Base-by-base conservation (phyloP, 2,888 invertebrate genomes). In the Rotaria magnacalcarata region DNA sequence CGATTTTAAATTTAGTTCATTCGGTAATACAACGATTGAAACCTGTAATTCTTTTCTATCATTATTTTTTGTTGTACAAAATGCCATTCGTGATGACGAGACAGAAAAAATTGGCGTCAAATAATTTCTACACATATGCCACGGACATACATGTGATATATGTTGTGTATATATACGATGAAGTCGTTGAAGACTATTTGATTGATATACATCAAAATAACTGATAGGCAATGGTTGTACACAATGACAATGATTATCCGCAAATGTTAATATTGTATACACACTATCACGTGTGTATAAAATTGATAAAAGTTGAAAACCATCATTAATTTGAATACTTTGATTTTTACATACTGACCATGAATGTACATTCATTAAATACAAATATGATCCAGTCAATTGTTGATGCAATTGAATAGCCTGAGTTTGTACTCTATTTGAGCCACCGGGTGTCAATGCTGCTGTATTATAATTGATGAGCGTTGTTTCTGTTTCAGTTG, bases 1-100 rank as follows among this genome's bases (percentile, higher is more conserved):
- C 0, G 80, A 43, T 80, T 80, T 80, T 47, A 80, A 43, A 80
- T 47, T 43, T 4, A 80, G 8, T 43, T 80, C 80, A 80, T 80
- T 80, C 0, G 80, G 80, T n/a, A 80, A 47, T 19, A 47, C 43
- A 47, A 80, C 19, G 14, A 80, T 34, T 47, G 80, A 80, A 19
- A 80, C 19, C 47, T 80, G 80, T 47, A 47, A 43, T 47, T 43
- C 43, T 47, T 14, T 4, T 24, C 47, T 24, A 14, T 11, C 21
- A n/a, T 43, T 80, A 47, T 43, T 43, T 47, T 80, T 80, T n/a
- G 80, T 80, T 47, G 80, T 80, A 80, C 80, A 80, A 10, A 47
- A 80, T 80, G 80, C 80, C 80, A 80, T 80, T 11, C 47, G 80
- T 80, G 80, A 80, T 80, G 80, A 80, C 4, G 24, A 80, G 11